Evolutionary conservation across 2,797 vertebrate genomes (phyloP), one percentile per base, ranked within the genome.

Genomic region (Zenarchopterus dispar): DNA sequence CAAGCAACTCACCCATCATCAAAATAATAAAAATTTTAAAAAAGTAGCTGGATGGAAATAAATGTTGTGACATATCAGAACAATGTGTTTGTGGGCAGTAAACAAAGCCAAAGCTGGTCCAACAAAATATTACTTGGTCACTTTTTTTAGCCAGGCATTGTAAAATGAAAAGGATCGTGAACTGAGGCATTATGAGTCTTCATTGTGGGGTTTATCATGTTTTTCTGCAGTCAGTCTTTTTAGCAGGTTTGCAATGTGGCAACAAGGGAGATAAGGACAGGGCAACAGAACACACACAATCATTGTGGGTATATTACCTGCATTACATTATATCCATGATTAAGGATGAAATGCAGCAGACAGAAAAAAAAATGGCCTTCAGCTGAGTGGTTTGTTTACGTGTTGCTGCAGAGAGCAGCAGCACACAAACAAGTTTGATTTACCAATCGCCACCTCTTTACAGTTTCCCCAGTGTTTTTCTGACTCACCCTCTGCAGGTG

Each of bases 371-470:
- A 26, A 24, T 62, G 41, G 73, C 80, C 86, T 85, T 84, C 65
- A 72, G 45, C 68, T 55, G 73, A 86, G 79, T 74, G 79, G 68
- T 75, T 85, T 82, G 78, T 89, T 87, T 86, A 51, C 68, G 66
- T 69, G 62, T 59, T 65, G 63, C 57, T 24, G 54, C 73, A 68
- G 49, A 53, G 22, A 71, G 82, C 28, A 0, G 28, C 28, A 8
- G 28, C 28, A 28, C 28, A 28, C 28, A 28, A 28, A 28, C 28
- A 28, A 28, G 47, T 54, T 56, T 81, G 78, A 84, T 88, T 85
- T 82, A 76, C 73, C 63, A 59, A 77, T 53, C 70, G 46, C 66
- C 47, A 48, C 69, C 67, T 50, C 59, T 67, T 74, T 52, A 52
- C 56, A 56, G 28, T 78, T 67, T 21, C 55, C 43, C 46, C 36